Evolutionary conservation across 2,113 vertebrate genomes (phyloP), one percentile per base, ranked within the genome.

Genomic region (Syrrhaptes paradoxus): DNA sequence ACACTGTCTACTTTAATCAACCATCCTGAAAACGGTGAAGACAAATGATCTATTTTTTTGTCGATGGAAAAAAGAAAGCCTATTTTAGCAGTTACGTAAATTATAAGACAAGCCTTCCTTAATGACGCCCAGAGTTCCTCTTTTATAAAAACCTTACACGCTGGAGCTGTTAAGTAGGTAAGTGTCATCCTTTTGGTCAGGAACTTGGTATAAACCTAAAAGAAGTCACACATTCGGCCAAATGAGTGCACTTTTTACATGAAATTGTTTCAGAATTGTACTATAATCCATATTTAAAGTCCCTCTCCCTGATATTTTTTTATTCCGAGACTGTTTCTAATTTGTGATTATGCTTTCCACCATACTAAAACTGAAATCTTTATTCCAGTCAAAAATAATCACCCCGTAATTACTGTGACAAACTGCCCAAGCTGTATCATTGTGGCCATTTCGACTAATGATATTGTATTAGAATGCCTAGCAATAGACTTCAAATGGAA

Each of bases 391-490:
- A 98, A 99, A 99, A 99, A 99, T 99, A 98, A 98, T 98, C 98
- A 98, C 98, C 97, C 98, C 96, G 90, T 99, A 99, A 99, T 98
- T 98, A 98, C 97, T 83, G 96, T 98, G 98, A 98, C 96, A 98
- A 98, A 98, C 98, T 98, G 97, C 98, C 98, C 98, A 98, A 98
- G 98, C 98, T 98, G 98, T 97, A 98, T 99, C 97, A 98, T 98
- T 98, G 97, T 98, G 97, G 98, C 98, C 98, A 99, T 99, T 99
- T 99, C 98, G 94, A 98, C 99, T 99, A 99, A 99, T 99, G 98
- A 99, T 99, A 99, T 99, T 99, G 99, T 99, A 99, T 99, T 99
- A 99, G 99, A 99, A 99, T 98, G 99, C 98, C 98, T 97, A 97
- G 98, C 99, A 98, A 99, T 99, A 98, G 98, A 99, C 99, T 99